Evolutionary conservation across 2,113 vertebrate genomes (phyloP).

Genomic region (Candoia aspera): DNA sequence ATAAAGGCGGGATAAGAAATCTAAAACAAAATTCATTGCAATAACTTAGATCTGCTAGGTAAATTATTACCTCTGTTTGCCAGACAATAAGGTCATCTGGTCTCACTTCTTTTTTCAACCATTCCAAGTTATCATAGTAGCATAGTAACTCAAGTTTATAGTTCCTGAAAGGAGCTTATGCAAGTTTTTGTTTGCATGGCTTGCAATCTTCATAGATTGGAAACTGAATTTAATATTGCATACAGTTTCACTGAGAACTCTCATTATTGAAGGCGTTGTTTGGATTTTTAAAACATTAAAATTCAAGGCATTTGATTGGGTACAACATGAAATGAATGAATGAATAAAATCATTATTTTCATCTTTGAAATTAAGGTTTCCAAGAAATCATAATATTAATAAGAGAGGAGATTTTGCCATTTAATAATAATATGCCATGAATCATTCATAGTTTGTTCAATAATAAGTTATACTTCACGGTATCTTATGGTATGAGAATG

Average conservation of each 20-base stretch:
- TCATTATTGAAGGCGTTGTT: conserved; percentile 29
- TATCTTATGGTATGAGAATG: conserved; percentile 62
- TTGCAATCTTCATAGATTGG: background rate
- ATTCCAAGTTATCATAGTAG: background rate
- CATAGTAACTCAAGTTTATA: no score
- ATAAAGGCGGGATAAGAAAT: no score
- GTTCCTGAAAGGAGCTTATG: background rate
- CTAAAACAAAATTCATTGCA: background rate
- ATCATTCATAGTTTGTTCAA: conserved; percentile 67
- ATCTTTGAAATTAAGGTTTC: conserved; percentile 48
- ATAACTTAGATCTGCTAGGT: background rate
- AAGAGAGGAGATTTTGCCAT: conserved; percentile 59
- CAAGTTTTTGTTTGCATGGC: background rate
- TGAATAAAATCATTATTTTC: conserved; percentile 44
- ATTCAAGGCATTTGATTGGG: background rate
- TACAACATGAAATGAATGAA: conserved; percentile 7
- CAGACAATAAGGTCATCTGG: background rate
- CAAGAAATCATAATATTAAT: conserved; percentile 63
- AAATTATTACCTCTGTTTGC: background rate
- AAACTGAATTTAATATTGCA: background rate
- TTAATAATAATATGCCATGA: conserved; percentile 66
- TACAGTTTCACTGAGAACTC: background rate
- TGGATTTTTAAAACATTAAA: conserved; percentile 31
- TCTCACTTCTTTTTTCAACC: background rate
- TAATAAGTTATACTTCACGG: conserved; percentile 66